Conservation (phyloP, 2,113 vertebrate species). For the Ochotona curzoniae region DNA sequence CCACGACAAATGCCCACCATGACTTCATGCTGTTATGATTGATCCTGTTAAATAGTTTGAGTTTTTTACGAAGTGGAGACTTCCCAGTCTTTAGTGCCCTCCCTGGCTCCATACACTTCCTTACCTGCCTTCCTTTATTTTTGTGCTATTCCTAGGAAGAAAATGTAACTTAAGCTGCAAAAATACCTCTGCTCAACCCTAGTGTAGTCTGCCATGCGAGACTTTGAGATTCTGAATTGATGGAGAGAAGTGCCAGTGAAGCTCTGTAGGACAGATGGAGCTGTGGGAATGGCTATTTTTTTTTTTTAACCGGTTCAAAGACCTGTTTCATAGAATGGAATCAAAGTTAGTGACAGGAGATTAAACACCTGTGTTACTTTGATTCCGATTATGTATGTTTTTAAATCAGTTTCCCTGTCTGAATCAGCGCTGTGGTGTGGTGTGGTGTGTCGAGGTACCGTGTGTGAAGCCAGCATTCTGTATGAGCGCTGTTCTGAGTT, state of each 20-base stretch:
- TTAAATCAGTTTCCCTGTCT: not conserved
- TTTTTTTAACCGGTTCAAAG: not conserved
- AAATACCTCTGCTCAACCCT: not conserved
- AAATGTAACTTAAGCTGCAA: not conserved
- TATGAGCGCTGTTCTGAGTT: no score
- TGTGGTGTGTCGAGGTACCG: no score
- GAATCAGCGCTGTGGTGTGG: no score
- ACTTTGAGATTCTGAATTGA: not conserved
- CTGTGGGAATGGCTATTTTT: not conserved
- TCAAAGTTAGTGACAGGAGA: not conserved
- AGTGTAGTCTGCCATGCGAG: not conserved
- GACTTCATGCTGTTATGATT: not conserved
- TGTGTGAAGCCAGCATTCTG: no score
- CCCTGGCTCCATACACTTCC: not conserved
- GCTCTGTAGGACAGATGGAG: not conserved
- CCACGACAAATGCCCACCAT: no score
- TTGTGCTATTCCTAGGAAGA: not conserved
- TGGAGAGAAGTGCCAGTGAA: not conserved
- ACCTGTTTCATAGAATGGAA: not conserved
- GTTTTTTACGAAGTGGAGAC: not conserved
- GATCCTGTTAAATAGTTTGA: slow-evolving; percentile 1
- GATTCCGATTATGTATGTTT: not conserved
- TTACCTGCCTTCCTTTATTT: not conserved
- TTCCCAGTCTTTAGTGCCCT: not conserved
- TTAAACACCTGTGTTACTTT: not conserved